These are phyloP conservation scores for Hoplostethus atlanticus DNA, from an alignment of 2,797 vertebrate species.

Conservation along the genomic window DNA sequence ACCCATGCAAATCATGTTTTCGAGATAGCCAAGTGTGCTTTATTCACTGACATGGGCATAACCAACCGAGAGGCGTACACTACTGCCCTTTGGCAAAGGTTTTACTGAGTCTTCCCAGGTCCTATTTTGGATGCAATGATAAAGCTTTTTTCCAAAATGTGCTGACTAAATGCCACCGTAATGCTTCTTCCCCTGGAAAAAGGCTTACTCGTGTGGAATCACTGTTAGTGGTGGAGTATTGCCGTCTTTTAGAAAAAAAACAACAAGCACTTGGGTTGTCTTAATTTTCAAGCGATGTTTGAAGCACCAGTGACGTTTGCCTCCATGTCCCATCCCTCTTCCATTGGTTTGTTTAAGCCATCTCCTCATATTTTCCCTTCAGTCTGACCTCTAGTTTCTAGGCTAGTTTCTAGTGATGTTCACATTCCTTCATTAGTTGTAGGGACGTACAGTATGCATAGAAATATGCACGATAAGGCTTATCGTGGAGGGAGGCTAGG, in stretches of 20 bases:
- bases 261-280: not conserved
- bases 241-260: not conserved
- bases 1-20: slow-evolving; percentile 46
- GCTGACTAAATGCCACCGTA: too few relatives aligned
- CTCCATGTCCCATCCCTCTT: too few relatives aligned
- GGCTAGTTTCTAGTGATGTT: not conserved
- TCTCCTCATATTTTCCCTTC: too few relatives aligned
- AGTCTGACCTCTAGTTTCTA: not conserved
- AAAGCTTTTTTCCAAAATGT: too few relatives aligned
- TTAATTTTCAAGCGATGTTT: not conserved
- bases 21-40: slow-evolving; percentile 8
- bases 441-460: slow-evolving; percentile 10
- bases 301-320: too few relatives aligned
- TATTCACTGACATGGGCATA: not conserved
- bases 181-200: too few relatives aligned
- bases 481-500: slow-evolving; percentile 4
- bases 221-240: not conserved
- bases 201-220: too few relatives aligned
- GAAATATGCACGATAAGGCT: slow-evolving; percentile 26
- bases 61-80: not conserved
- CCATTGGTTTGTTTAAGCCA: too few relatives aligned
- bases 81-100: not conserved
- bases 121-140: not conserved
- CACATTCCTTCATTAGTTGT: not conserved
- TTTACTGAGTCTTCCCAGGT: not conserved